Base-by-base conservation (phyloP, 2,888 invertebrate species). In the Osedax fenrisi region DNA sequence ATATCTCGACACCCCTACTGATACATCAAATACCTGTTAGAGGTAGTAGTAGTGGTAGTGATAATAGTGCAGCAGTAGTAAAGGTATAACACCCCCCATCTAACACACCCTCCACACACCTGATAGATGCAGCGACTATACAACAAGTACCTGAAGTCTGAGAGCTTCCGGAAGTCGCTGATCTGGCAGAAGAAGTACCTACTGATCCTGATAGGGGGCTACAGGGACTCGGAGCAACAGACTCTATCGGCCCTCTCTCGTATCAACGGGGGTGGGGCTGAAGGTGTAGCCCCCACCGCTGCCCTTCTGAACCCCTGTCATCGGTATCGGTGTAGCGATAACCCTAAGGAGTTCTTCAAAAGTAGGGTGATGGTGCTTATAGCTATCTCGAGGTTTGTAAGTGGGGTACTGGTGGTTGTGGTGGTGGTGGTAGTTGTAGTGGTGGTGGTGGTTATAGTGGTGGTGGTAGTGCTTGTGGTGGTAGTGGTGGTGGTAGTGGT, bases 161-260 rank as follows among this genome's bases (percentile, higher is more conserved):
- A 94, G 82, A 92, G 92, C 81, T 91, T 90, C 80, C 88, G 91
- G 76, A 93, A 92, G 83, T 91, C 93, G 17, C 86, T 95, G 73
- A 88, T 90, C 72, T 94, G 90, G 88, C 95, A 95, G 86, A 95
- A 95, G 85, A 88, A 90, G 23, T 94, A 93, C 84, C 85, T 95
- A 73, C 87, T 91, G 78, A 87, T 90, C 21, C 88, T 90, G 76
- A 82, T 71, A 59, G 85, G 81, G 77, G 88, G 87, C 66, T 90
- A 84, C 86, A 88, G 88, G 82, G 85, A 84, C 74, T 80, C 81
- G 21, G 83, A 84, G 77, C 85, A 80, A 78, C 87, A 83, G 79
- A 88, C 87, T 0, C 77, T 87, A 22, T 82, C 83, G 78, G 86
- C 83, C 75, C 85, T 79, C 81, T 85, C 80, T 83, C 84, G 84